These are phyloP conservation scores for Corynorhinus townsendii DNA, from an alignment of 2,113 vertebrate species.

Conservation along the genomic window DNA sequence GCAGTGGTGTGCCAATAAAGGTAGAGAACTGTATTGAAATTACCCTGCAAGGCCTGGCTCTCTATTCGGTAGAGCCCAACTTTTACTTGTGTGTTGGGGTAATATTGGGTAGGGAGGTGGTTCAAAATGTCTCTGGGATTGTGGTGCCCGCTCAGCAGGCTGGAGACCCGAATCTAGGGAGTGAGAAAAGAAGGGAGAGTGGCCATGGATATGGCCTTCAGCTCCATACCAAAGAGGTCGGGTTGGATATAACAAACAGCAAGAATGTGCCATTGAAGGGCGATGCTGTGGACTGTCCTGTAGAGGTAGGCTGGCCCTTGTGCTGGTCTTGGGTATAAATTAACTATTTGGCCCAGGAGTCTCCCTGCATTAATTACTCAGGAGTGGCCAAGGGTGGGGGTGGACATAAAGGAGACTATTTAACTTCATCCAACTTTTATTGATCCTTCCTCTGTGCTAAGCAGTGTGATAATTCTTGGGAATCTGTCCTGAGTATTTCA, in stretches of 20 bases:
- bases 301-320: neutral
- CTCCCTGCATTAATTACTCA: neutral
- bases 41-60: neutral
- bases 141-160: neutral
- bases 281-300: neutral
- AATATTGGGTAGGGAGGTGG: neutral
- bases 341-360: neutral
- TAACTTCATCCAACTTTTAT: conserved; percentile 22
- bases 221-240: neutral
- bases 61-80: neutral
- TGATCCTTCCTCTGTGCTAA: neutral
- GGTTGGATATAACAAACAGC: neutral
- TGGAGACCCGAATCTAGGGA: neutral
- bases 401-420: neutral
- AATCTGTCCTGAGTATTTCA: neutral
- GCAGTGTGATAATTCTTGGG: neutral
- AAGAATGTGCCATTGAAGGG: neutral
- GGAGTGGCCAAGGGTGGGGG: neutral
- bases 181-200: neutral
- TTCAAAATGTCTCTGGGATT: neutral
- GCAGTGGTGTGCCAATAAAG: conserved; percentile 60
- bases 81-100: neutral
- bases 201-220: neutral
- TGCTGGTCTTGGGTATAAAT: neutral
- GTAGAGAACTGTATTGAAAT: conserved; percentile 50